Conservation (phyloP, 1,140 invertebrate species). For the Dreissena polymorpha region DNA sequence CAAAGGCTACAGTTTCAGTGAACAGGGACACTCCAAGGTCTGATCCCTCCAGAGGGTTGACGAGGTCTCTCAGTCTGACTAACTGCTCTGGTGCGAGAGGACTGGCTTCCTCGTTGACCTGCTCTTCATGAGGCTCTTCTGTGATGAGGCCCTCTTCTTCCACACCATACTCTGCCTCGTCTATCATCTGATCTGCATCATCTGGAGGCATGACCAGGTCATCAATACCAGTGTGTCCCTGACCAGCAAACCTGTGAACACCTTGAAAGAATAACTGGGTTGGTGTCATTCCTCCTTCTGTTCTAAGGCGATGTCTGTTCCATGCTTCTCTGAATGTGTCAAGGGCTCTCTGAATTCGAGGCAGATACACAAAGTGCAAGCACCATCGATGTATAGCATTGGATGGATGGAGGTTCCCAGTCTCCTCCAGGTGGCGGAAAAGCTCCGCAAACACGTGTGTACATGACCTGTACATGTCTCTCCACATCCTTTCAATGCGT, state of each 20-base stretch:
- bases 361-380: not conserved
- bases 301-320: not conserved
- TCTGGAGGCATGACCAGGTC: constrained; percentile 1
- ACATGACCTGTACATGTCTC: not conserved
- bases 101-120: not conserved
- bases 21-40: no score
- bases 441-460: not conserved
- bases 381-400: not conserved
- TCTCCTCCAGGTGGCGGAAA: not conserved
- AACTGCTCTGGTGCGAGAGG: not conserved
- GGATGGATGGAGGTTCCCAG: not conserved
- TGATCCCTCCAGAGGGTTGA: no score
- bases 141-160: not conserved
- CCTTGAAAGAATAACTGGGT: constrained; percentile 2
- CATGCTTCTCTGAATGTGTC: constrained; percentile 5
- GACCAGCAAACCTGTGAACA: not conserved
- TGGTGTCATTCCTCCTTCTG: not conserved
- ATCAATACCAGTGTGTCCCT: not conserved
- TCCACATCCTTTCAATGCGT: constrained; percentile 6
- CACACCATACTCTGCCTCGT: not conserved
- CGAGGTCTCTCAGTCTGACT: not conserved
- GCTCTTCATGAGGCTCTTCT: not conserved
- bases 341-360: not conserved
- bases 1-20: no score
- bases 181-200: not conserved